Evolutionary conservation across 2,797 vertebrate genomes (phyloP), one percentile per base, ranked within the genome.

Genomic region (Zenarchopterus dispar): DNA sequence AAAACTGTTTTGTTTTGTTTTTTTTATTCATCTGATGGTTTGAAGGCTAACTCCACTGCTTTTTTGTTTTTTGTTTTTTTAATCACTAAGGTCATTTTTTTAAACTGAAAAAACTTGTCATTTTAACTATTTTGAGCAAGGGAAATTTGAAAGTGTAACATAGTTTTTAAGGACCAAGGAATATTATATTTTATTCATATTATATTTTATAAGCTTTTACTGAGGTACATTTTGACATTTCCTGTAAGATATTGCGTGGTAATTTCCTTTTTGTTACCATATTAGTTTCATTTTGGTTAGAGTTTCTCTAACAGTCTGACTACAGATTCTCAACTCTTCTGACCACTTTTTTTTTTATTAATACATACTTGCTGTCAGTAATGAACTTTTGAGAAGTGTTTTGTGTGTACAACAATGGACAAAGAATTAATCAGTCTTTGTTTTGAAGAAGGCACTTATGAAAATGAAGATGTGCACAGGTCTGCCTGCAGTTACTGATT

Each of bases 191-290:
- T 89, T 92, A 87, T 92, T 91, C 88, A 86, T 90, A 90, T 90
- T 86, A 79, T 92, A 88, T 93, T 92, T 93, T 92, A 89, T 91
- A 90, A 87, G 76, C 84, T 90, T 91, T 91, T 89, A 78, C 74
- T 41, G 80, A 89, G 92, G 92, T 93, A 93, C 91, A 90, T 88
- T 88, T 90, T 88, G 57, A 85, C 49, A 4, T 75, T 81, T 83
- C 87, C 76, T 81, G 78, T 89, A n/a, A n/a, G n/a, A 87, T 84
- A 82, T 70, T 79, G 43, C 77, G 79, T 85, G 86, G 55, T 73
- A 65, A 69, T 66, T 82, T 89, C 67, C 58, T 77, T 90, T 28
- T 89, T 90, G 71, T 87, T 88, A 88, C 85, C 85, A 89, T 89
- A 88, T 67, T 77, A 63, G 28, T 81, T 28, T 28, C 61, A 45